Conservation (phyloP, 1,140 invertebrate genomes). For the Hormaphis cornu region DNA sequence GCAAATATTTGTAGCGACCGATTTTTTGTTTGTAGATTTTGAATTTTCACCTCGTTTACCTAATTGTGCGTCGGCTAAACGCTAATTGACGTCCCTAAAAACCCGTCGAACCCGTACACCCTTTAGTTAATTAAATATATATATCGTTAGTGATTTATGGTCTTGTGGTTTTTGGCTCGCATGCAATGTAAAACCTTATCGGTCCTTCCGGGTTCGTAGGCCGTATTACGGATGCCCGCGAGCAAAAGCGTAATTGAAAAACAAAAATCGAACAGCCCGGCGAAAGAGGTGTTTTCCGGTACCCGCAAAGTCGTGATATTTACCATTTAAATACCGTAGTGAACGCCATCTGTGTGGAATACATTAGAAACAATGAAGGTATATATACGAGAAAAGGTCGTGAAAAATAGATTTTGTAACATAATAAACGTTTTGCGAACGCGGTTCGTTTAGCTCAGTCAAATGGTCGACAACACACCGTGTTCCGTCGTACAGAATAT, state of each 20-base stretch:
- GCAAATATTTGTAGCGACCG: not conserved
- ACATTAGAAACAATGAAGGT: not conserved
- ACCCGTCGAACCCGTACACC: conserved; percentile 23
- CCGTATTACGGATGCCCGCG: not conserved
- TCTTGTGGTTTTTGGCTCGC: not conserved
- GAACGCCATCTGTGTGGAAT: not conserved
- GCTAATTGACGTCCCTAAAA: conserved; percentile 7
- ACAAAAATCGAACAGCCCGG: not conserved
- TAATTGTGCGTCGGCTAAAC: conserved; percentile 1
- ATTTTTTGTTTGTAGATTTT: not conserved
- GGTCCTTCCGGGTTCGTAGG: too few species aligned
- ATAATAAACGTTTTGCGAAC: not conserved
- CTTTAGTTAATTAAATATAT: conserved; percentile 30
- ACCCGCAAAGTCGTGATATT: not conserved
- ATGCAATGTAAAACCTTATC: not conserved
- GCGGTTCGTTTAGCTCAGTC: not conserved
- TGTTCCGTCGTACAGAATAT: too few species aligned
- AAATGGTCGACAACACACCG: conserved; percentile 1
- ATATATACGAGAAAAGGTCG: not conserved
- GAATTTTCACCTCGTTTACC: conserved; percentile 17
- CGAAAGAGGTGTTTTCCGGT: not conserved
- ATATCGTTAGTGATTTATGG: conserved; percentile 24
- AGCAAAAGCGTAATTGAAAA: not conserved
- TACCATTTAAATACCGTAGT: not conserved
- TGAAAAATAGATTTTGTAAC: not conserved